phyloP scores from a whole-genome alignment of 1,140 invertebrate species.

The Myzus persicae region DNA sequence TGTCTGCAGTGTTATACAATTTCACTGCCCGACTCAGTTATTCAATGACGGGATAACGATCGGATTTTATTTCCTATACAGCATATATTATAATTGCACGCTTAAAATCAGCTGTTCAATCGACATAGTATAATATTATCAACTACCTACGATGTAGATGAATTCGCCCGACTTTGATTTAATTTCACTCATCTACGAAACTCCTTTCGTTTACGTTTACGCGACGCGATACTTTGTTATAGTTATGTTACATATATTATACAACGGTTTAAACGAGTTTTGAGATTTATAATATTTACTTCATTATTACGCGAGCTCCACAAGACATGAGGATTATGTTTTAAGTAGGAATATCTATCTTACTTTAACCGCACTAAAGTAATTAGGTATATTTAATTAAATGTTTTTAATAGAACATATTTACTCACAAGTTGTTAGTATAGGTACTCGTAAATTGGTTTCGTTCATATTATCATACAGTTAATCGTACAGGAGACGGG shows the following conservation, averaged over 20 bases:
- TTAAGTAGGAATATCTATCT: too few species aligned
- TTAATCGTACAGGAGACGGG: neutral
- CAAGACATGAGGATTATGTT: too few species aligned
- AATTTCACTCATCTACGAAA: neutral
- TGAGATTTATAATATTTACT: neutral
- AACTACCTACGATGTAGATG: neutral
- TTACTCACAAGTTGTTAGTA: neutral
- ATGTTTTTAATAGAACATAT: neutral
- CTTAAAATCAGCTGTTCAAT: neutral
- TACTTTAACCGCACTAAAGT: neutral
- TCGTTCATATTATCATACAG: neutral
- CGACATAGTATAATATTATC: neutral
- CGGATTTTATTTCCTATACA: neutral
- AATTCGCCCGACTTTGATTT: neutral
- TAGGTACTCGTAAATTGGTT: neutral
- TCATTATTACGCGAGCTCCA: neutral
- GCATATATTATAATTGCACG: neutral
- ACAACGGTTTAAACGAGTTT: neutral
- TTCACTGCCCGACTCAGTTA: neutral
- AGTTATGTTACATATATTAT: neutral
- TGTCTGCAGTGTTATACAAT: neutral
- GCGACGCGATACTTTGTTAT: neutral
- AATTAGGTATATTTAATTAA: neutral
- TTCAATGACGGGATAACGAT: neutral
- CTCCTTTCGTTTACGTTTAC: constrained; percentile 10